Base-by-base conservation (phyloP, 2,113 vertebrate genomes). In the Amblyornis subalaris region DNA sequence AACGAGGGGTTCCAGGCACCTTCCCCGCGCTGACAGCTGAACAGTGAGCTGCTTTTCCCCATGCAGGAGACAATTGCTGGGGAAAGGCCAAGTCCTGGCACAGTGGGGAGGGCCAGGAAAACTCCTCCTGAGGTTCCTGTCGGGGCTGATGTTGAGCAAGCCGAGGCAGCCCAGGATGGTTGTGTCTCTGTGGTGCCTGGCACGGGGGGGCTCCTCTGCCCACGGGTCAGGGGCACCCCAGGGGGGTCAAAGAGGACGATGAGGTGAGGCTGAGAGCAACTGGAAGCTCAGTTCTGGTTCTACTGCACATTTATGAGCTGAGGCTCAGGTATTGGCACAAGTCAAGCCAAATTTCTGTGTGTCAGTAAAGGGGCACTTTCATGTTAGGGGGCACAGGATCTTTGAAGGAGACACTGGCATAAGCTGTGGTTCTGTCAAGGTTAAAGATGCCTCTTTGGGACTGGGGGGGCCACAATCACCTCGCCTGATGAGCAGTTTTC, bases 221-320 rank as follows among this genome's bases (percentile, higher is more conserved):
- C 35, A 2, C 2, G 4, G 23, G 7, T 17, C 7, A 0, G 31
- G 38, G 60, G 54, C 45, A 40, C 38, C 1, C 0, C 0, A 5
- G 35, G 1, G 4, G 3, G 5, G 5, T 57, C 55, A 73, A 26
- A 73, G 50, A 14, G 12, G 67, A 13, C 28, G 42, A 10, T 13
- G 16, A 82, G 17, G 16, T 61, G 70, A 77, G 55, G 28, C 28
- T 81, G 64, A 77, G 26, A 69, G 58, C 51, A 58, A 19, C 31
- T 15, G 76, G 71, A 79, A 91, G n/a, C 24, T 69, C 73, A 62
- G 35, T 9, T 23, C 29, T 8, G 21, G 16, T 48, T 38, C 33
- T 36, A 2, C n/a, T 69, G 58, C 40, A 61, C 54, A 9, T 21
- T 10, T 47, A 10, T 17, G 45, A 44, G 26, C 45, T 55, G 4